These are phyloP conservation scores for Lates calcarifer DNA, from an alignment of 2,113 vertebrate genomes.

Conservation along the genomic window DNA sequence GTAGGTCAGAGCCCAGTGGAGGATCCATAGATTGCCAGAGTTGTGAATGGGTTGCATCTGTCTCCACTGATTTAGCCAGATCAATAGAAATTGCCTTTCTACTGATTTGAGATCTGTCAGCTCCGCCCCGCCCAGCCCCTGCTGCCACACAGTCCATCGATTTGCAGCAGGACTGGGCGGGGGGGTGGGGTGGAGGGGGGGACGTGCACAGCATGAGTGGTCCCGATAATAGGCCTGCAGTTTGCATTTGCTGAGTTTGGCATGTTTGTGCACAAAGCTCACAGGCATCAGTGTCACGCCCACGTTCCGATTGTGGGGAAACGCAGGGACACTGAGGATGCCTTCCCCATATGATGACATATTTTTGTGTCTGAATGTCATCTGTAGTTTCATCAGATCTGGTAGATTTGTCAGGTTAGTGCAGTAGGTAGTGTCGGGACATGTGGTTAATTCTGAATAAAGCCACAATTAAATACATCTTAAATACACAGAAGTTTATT, in stretches of 20 bases:
- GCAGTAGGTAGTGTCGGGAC: not conserved
- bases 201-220: slow-evolving; percentile 58
- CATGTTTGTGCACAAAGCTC: slow-evolving; percentile 51
- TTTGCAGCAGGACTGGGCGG: slow-evolving; percentile 55
- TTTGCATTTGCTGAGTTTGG: slow-evolving; percentile 62
- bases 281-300: slow-evolving; percentile 5
- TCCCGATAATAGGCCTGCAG: slow-evolving; percentile 50
- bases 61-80: slow-evolving; percentile 66
- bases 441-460: slow-evolving; percentile 1
- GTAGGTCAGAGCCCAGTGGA: slow-evolving; percentile 83
- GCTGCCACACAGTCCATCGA: slow-evolving; percentile 57
- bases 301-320: not conserved
- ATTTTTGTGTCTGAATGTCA: not conserved
- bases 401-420: not conserved
- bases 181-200: too few relatives aligned
- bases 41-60: slow-evolving; percentile 62
- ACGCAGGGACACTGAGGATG: not conserved
- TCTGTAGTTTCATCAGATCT: not conserved
- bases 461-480: not conserved
- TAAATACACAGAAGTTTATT: slow-evolving; percentile 16
- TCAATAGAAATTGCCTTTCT: slow-evolving; percentile 71
- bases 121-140: slow-evolving; percentile 29
- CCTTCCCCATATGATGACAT: not conserved
- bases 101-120: slow-evolving; percentile 65
- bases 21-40: slow-evolving; percentile 56